Evolutionary conservation across 2,797 vertebrate species (phyloP).

Genomic region (Merluccius polli): DNA sequence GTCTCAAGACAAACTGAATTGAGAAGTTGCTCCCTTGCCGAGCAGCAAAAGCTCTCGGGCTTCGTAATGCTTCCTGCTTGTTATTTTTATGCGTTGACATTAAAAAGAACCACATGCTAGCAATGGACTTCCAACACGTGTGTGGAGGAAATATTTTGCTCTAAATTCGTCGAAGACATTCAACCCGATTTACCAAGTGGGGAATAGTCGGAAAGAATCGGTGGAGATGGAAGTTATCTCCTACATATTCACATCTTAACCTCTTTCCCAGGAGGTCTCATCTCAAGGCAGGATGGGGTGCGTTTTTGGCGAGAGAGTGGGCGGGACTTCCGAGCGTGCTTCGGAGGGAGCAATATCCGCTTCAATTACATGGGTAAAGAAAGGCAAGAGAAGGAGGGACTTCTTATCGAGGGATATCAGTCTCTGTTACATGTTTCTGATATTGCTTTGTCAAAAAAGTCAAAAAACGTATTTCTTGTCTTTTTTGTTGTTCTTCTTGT

Average conservation of each 20-base stretch:
- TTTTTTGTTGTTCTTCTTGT: no score
- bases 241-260: slow-evolving; percentile 21
- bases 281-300: not conserved
- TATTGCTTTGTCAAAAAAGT: not conserved
- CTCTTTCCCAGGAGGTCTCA: not conserved
- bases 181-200: slow-evolving; percentile 27
- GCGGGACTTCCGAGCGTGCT: not conserved
- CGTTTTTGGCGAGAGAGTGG: not conserved
- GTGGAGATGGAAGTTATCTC: slow-evolving; percentile 32
- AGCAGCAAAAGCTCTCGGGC: slow-evolving; percentile 42
- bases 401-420: not conserved
- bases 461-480: no score
- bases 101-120: slow-evolving; percentile 64
- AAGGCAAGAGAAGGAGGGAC: no score
- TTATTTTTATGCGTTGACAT: slow-evolving; percentile 67
- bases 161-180: slow-evolving; percentile 19
- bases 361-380: not conserved
- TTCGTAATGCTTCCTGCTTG: slow-evolving; percentile 68
- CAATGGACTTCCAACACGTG: slow-evolving; percentile 44
- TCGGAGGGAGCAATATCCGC: no score
- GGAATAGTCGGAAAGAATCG: slow-evolving; percentile 38
- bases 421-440: not conserved
- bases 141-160: slow-evolving; percentile 48
- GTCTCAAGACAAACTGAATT: slow-evolving; percentile 44
- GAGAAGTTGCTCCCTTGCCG: slow-evolving; percentile 44